Evolutionary conservation across 2,888 invertebrate species (phyloP).

Genomic region (Patella pellucida): DNA sequence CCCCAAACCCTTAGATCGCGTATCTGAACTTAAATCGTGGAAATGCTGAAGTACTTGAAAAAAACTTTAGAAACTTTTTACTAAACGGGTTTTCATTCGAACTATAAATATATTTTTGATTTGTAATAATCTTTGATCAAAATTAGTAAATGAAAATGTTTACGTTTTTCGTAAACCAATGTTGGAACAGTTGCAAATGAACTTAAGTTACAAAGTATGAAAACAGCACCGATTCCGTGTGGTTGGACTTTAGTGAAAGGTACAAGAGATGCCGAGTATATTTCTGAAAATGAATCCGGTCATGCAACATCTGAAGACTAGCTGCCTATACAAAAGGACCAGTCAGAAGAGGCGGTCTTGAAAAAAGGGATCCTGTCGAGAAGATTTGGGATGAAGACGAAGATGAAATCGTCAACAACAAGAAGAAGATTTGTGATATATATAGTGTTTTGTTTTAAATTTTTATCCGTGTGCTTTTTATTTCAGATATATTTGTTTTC

Average conservation of each 20-base stretch:
- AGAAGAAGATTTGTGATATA: constrained; percentile 5
- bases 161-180: background rate
- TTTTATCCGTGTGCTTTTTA: background rate
- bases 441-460: too few relatives aligned
- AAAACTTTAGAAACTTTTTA: background rate
- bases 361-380: too few relatives aligned
- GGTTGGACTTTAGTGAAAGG: too few relatives aligned
- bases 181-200: background rate
- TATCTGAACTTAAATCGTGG: constrained; percentile 32
- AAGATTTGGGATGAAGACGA: too few relatives aligned
- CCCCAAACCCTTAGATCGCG: constrained; percentile 32
- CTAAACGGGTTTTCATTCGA: background rate
- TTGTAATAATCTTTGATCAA: background rate
- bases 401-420: background rate
- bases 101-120: background rate
- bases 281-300: too few relatives aligned
- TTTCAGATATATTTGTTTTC: background rate
- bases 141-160: background rate
- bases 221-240: too few relatives aligned
- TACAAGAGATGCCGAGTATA: too few relatives aligned
- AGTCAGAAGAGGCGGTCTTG: too few relatives aligned
- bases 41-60: constrained; percentile 21
- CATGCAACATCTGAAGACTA: too few relatives aligned
- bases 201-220: too few relatives aligned
- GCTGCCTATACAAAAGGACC: too few relatives aligned